phyloP scores from a whole-genome alignment of 2,888 invertebrate species.

The Didymodactylos carnosus region DNA sequence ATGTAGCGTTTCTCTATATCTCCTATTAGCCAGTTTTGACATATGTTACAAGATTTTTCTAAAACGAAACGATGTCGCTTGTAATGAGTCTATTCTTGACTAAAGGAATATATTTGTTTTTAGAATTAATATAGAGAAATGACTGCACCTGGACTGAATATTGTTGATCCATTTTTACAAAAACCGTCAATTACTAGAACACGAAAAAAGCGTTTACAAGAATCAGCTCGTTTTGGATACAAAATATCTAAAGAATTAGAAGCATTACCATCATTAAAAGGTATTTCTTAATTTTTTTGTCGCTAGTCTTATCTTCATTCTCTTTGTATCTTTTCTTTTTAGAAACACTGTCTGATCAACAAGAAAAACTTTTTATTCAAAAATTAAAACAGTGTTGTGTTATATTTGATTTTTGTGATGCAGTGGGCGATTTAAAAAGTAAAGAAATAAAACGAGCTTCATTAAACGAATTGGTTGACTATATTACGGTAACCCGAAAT shows the following conservation, averaged over 20 bases:
- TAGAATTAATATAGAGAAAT: too few species aligned
- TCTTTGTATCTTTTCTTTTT: too few species aligned
- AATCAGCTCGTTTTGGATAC: neutral
- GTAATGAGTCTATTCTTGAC: too few species aligned
- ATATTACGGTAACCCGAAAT: conserved; percentile 54
- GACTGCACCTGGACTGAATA: too few species aligned
- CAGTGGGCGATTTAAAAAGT: conserved; percentile 88
- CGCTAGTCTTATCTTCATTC: neutral
- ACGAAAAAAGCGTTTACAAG: neutral
- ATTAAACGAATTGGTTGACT: conserved; percentile 11
- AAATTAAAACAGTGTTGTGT: conserved; percentile 95
- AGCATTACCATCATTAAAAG: neutral
- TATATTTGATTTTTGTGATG: conserved; percentile 90
- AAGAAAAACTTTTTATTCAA: conserved; percentile 54
- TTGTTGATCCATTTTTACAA: neutral
- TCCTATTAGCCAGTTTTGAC: too few species aligned
- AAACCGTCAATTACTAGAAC: neutral
- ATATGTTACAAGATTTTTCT: too few species aligned
- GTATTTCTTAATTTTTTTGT: neutral
- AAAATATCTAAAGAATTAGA: neutral
- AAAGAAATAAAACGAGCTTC: conserved; percentile 64
- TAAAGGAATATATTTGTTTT: too few species aligned
- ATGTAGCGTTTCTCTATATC: too few species aligned
- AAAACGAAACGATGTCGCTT: too few species aligned
- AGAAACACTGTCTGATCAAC: conserved; percentile 1